Evolutionary conservation across 2,888 invertebrate species (phyloP).

Genomic region (Acleris holmiana): DNA sequence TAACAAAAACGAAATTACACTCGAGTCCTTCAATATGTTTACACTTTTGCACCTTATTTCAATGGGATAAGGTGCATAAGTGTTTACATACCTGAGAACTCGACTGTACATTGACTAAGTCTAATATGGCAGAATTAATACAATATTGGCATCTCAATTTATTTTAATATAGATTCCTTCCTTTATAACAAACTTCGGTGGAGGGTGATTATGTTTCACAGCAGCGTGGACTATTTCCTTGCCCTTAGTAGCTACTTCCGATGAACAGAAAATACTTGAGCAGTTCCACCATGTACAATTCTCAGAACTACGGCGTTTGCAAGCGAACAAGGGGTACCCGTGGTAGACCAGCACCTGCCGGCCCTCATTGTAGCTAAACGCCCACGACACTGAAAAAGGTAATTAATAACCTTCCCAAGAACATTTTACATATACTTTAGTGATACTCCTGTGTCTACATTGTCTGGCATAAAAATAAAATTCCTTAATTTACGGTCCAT

Average conservation of each 20-base stretch:
- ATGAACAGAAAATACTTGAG: neutral
- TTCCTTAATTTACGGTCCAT: no score
- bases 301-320: neutral
- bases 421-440: no score
- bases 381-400: constrained; percentile 12
- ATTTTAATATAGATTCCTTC: constrained; percentile 12
- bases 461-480: no score
- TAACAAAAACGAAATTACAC: no score
- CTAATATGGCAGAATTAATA: no score
- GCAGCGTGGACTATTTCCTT: neutral
- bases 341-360: constrained; percentile 6
- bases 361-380: constrained; percentile 1
- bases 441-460: no score
- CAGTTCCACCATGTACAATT: constrained; percentile 4
- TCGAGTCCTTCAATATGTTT: no score
- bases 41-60: no score
- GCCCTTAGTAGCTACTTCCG: constrained; percentile 7
- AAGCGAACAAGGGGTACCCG: constrained; percentile 3
- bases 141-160: neutral
- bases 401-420: no score
- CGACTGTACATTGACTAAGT: no score
- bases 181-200: constrained; percentile 6
- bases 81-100: no score
- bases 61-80: no score
- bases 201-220: constrained; percentile 5